Percentiles rank a stretch among this genome's conserved stretches.
Conservation (phyloP, 1,140 invertebrate species). For the Drosophila kohkoa region DNA sequence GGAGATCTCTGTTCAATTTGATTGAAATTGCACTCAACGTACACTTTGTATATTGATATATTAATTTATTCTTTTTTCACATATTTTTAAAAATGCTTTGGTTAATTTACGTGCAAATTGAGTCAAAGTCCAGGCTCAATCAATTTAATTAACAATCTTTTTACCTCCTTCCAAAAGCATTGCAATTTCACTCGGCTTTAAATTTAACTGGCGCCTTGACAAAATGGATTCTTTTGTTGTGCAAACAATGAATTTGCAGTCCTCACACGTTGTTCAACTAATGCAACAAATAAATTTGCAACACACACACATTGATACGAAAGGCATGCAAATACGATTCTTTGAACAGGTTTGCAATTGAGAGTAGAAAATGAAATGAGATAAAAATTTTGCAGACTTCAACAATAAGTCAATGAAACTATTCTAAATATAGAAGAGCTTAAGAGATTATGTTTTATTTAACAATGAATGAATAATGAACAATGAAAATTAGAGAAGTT, state of each 20-base stretch:
- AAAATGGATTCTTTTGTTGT: constrained; percentile 10
- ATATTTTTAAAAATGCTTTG: constrained; percentile 68
- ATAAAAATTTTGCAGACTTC: no score
- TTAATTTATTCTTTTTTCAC: constrained; percentile 65
- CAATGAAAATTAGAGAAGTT: no score
- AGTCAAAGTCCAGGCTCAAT: constrained; percentile 58
- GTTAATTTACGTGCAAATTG: constrained; percentile 75
- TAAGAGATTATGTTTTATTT: no score
- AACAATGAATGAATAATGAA: no score
- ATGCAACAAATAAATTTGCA: constrained; percentile 29
- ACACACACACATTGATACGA: neutral
- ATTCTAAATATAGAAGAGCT: no score
- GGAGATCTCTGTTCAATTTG: constrained; percentile 74
- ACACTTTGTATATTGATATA: constrained; percentile 82
- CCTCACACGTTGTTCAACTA: constrained; percentile 20
- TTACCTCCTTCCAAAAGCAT: neutral
- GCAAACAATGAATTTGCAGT: constrained; percentile 31
- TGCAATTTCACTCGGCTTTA: constrained; percentile 22
- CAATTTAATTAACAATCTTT: constrained; percentile 68
- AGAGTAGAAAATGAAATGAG: neutral
- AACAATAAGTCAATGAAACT: no score
- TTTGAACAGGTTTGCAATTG: constrained; percentile 9
- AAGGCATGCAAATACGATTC: constrained; percentile 7
- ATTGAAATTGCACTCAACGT: constrained; percentile 76
- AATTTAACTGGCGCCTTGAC: constrained; percentile 10